A percentile compares a stretch with the other conserved stretches of the same genome.
Evolutionary conservation across 2,888 invertebrate species (phyloP).

Genomic region (Lochmaea crataegi): DNA sequence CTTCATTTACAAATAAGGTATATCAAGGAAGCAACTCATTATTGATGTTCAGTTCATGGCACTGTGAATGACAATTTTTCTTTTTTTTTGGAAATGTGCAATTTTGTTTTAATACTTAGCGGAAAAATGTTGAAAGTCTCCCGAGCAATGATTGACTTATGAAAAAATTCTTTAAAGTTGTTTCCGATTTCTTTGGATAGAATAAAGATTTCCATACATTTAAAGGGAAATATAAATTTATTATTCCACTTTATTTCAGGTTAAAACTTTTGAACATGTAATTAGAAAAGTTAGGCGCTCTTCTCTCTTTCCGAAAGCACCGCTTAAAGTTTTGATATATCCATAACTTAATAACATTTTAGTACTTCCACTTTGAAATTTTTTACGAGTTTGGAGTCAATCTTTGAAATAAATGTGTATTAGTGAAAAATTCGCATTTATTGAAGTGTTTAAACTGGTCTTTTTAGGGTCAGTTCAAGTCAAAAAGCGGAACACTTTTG

Average conservation of each 20-base stretch:
- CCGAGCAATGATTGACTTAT: neutral
- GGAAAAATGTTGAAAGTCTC: neutral
- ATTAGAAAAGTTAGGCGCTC: conserved; percentile 42
- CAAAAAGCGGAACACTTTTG: neutral
- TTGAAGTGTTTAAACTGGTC: neutral
- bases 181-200: conserved; percentile 8
- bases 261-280: conserved; percentile 36
- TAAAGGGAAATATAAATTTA: conserved; percentile 37
- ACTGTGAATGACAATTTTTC: neutral
- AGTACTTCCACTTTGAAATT: conserved; percentile 22
- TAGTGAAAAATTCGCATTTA: neutral
- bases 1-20: too few species aligned
- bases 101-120: neutral
- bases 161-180: conserved; percentile 3
- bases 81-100: too few species aligned
- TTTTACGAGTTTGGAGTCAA: neutral
- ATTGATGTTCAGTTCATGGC: too few species aligned
- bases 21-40: too few species aligned
- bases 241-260: conserved; percentile 37
- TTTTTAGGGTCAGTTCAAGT: neutral
- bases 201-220: conserved; percentile 28
- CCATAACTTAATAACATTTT: conserved; percentile 31
- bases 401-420: neutral
- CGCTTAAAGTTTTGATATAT: conserved; percentile 31
- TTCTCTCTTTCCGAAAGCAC: conserved; percentile 28